Percentiles rank a stretch among this genome's conserved stretches.
Conservation (phyloP, 92 coral and sea anemone genomes). For the Metridium senile region DNA sequence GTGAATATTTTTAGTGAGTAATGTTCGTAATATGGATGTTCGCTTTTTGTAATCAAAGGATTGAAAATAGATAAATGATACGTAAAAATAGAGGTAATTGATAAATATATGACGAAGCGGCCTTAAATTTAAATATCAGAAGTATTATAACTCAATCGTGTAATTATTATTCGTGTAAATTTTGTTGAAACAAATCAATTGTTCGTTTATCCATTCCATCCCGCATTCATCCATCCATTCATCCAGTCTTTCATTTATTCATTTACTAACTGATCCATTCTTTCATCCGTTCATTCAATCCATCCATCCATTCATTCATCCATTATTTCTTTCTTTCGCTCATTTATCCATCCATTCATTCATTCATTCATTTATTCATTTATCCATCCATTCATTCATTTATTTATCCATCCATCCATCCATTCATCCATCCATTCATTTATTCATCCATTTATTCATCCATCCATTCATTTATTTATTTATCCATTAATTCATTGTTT, state of each 20-base stretch:
- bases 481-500: neutral
- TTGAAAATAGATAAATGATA: too few relatives aligned
- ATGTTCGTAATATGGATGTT: too few relatives aligned
- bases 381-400: neutral
- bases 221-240: neutral
- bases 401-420: neutral
- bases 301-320: neutral
- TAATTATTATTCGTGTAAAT: too few relatives aligned
- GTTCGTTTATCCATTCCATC: neutral
- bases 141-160: too few relatives aligned
- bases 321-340: neutral
- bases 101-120: too few relatives aligned
- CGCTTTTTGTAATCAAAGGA: too few relatives aligned
- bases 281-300: neutral
- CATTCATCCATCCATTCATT: neutral
- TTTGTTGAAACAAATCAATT: neutral
- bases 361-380: too few relatives aligned
- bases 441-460: neutral
- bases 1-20: too few relatives aligned
- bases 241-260: neutral
- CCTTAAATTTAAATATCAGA: too few relatives aligned
- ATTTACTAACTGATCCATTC: neutral
- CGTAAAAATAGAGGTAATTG: too few relatives aligned
- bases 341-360: neutral
- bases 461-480: neutral